These are phyloP conservation scores for Allacma fusca DNA, from an alignment of 2,888 invertebrate genomes.

Conservation along the genomic window DNA sequence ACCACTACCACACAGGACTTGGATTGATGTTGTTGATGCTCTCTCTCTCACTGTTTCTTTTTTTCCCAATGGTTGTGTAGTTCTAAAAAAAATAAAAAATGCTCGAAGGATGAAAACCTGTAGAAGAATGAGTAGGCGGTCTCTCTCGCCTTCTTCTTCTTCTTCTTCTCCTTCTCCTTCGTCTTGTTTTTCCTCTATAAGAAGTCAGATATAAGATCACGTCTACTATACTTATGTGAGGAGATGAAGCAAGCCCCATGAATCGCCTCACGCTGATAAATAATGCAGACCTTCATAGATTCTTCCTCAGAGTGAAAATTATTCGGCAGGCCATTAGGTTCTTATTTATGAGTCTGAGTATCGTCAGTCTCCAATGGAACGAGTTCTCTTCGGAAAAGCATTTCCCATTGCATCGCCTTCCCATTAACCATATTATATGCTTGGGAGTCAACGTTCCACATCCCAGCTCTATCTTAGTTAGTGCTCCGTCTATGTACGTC, in stretches of 20 bases:
- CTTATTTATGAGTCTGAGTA: constrained; percentile 48
- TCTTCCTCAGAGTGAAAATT: constrained; percentile 49
- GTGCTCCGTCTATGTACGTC: no score
- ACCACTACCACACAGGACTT: constrained; percentile 6
- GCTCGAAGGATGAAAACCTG: constrained; percentile 30
- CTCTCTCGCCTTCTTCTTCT: constrained; percentile 34
- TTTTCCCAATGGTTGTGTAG: no score
- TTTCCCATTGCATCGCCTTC: constrained; percentile 34
- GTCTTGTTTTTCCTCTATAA: no score
- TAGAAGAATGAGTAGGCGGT: constrained; percentile 47
- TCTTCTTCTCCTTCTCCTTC: background rate
- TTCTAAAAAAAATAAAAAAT: background rate
- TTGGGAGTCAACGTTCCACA: constrained; percentile 18
- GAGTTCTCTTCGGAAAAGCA: constrained; percentile 44
- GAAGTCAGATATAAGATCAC: no score
- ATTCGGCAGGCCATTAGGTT: constrained; percentile 50
- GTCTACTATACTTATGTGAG: no score
- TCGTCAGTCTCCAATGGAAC: constrained; percentile 36
- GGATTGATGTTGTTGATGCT: constrained; percentile 13
- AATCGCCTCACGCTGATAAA: constrained; percentile 52
- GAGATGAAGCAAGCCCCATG: constrained; percentile 40
- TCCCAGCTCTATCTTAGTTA: background rate
- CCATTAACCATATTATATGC: constrained; percentile 30
- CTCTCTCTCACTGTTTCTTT: no score
- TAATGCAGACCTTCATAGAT: constrained; percentile 49